Percentiles rank a stretch among this genome's conserved stretches.
phyloP scores from a whole-genome alignment of 2,797 vertebrate species.

The Muraenolepis orangiensis region DNA sequence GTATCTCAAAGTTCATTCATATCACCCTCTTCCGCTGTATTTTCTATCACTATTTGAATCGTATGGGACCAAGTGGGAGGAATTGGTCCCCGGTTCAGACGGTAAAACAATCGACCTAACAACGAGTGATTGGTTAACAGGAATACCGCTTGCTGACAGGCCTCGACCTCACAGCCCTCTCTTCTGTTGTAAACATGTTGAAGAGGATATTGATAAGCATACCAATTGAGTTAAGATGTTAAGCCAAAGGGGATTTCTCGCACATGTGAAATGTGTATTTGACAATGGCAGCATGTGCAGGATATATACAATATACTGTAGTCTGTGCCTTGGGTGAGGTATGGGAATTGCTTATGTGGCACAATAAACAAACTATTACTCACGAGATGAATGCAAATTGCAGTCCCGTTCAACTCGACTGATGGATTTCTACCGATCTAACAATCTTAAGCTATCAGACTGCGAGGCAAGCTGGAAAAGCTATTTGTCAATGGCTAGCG shows the following conservation, averaged over 20 bases:
- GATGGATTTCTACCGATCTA: background rate
- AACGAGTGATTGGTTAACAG: background rate
- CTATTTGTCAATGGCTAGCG: background rate
- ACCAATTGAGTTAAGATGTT: background rate
- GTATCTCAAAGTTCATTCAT: background rate
- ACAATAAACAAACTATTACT: background rate
- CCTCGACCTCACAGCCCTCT: too few relatives aligned
- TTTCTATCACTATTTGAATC: background rate
- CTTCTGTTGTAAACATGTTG: too few relatives aligned
- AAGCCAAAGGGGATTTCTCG: background rate
- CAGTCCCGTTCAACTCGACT: background rate
- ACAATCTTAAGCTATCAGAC: background rate
- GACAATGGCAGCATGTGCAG: background rate
- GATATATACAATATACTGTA: background rate
- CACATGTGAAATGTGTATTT: background rate
- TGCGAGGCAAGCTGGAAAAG: background rate
- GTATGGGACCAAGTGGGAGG: background rate
- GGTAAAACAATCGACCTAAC: background rate
- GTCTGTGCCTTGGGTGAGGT: background rate
- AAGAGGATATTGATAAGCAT: too few relatives aligned
- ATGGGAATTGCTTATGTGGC: background rate
- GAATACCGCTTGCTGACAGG: background rate
- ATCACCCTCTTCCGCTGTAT: background rate
- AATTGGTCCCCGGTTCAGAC: background rate
- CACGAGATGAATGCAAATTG: background rate